Percentiles rank a stretch among this genome's conserved stretches.
phyloP scores from a whole-genome alignment of 2,888 invertebrate genomes.

The Camptogramma bilineatum region DNA sequence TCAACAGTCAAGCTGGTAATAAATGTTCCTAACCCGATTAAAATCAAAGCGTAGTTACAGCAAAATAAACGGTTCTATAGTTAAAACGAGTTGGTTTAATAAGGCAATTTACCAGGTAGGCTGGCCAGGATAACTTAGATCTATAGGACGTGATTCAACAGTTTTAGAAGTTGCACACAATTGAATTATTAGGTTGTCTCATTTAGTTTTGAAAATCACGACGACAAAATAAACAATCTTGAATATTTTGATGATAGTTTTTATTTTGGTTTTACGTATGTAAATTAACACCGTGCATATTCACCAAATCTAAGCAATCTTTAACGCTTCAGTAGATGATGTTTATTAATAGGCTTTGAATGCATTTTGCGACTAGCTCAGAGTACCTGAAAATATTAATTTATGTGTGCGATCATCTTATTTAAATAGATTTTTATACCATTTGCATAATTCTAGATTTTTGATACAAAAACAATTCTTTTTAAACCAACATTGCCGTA shows the following conservation, averaged over 20 bases:
- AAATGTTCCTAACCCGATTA: conserved; percentile 24
- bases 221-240: too few relatives aligned
- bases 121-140: conserved; percentile 49
- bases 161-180: not conserved
- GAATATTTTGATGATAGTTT: not conserved
- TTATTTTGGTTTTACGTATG: not conserved
- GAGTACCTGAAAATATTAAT: not conserved
- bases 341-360: conserved; percentile 22
- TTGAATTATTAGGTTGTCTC: too few relatives aligned
- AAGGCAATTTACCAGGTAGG: conserved; percentile 55
- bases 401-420: not conserved
- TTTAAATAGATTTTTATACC: too few relatives aligned
- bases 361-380: not conserved
- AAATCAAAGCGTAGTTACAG: conserved; percentile 23
- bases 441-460: too few relatives aligned
- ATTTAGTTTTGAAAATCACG: too few relatives aligned
- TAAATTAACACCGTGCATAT: conserved; percentile 18
- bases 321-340: conserved; percentile 38
- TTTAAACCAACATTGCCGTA: too few relatives aligned
- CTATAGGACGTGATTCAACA: conserved; percentile 38
- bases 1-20: conserved; percentile 28
- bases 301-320: conserved; percentile 46
- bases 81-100: conserved; percentile 15
- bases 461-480: too few relatives aligned
- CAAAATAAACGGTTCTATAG: conserved; percentile 16